phyloP scores from a whole-genome alignment of 1,140 invertebrate genomes.

The Trichogramma pretiosum region DNA sequence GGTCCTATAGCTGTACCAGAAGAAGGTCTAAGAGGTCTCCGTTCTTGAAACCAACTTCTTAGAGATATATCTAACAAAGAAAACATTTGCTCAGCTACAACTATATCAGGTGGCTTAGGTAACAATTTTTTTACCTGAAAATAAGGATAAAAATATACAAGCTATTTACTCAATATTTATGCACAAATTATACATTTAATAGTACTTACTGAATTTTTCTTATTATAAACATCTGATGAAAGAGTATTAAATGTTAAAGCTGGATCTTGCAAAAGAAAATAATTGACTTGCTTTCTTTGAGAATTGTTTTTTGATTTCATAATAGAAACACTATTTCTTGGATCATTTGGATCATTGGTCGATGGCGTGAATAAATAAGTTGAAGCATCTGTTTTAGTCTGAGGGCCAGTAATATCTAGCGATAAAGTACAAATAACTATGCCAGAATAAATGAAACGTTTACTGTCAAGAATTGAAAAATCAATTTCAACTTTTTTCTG shows the following conservation, averaged over 20 bases:
- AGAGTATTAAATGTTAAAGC: conserved; percentile 20
- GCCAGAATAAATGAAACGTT: conserved; percentile 29
- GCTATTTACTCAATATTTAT: background rate
- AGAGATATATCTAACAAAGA: conserved; percentile 32
- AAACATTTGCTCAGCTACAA: conserved; percentile 33
- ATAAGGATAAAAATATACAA: no score
- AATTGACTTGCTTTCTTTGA: conserved; percentile 21
- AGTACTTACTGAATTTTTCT: background rate
- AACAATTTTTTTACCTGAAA: conserved; percentile 17
- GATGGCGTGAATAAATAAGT: conserved; percentile 20
- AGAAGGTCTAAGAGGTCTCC: conserved; percentile 25
- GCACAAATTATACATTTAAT: background rate
- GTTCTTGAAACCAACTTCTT: conserved; percentile 30
- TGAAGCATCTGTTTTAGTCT: conserved; percentile 12
- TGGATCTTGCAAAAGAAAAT: conserved; percentile 31
- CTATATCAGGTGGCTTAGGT: conserved; percentile 27
- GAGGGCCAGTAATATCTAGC: conserved; percentile 18
- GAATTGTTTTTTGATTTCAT: conserved; percentile 17
- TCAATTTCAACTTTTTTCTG: conserved; percentile 33
- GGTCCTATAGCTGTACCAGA: conserved; percentile 5
- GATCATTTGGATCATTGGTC: conserved; percentile 39
- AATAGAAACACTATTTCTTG: conserved; percentile 26
- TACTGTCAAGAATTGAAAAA: conserved; percentile 31
- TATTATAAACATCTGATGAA: background rate
- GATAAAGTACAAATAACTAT: conserved; percentile 31